These are phyloP conservation scores for Caenorhabditis sp. DNA, from an alignment of 2,888 invertebrate genomes.

Conservation along the genomic window DNA sequence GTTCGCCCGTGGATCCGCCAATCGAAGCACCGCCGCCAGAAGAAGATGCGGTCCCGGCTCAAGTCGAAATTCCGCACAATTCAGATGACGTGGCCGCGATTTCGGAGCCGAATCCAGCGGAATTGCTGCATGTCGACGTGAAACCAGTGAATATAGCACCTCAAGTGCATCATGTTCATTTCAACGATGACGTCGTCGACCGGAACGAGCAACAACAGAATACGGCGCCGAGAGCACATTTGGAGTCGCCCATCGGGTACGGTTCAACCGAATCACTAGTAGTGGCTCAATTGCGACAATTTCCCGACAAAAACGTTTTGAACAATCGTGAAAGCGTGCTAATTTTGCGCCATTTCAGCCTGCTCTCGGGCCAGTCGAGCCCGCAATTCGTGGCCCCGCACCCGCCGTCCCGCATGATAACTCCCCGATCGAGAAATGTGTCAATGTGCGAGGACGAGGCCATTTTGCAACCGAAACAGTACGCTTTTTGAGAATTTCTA, in stretches of 20 bases:
- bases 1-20: not conserved
- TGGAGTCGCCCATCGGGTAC: too few relatives aligned
- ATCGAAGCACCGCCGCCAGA: not conserved
- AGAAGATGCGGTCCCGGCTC: slow-evolving; percentile 17
- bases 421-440: slow-evolving; percentile 45
- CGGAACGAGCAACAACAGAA: slow-evolving; percentile 16
- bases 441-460: slow-evolving; percentile 56
- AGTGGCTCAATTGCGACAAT: too few relatives aligned
- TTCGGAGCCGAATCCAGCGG: too few relatives aligned
- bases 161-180: slow-evolving; percentile 34
- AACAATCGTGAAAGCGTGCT: too few relatives aligned
- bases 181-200: slow-evolving; percentile 29
- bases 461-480: slow-evolving; percentile 39
- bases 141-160: not conserved
- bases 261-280: too few relatives aligned
- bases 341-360: not conserved
- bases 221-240: not conserved
- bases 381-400: slow-evolving; percentile 3
- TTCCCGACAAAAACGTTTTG: not conserved
- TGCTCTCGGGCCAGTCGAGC: too few relatives aligned
- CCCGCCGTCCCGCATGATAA: slow-evolving; percentile 18
- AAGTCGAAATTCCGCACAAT: too few relatives aligned
- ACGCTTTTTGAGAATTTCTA: too few relatives aligned
- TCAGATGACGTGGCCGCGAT: too few relatives aligned
- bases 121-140: slow-evolving; percentile 14